Evolutionary conservation across 30 jellyfish, hydroid and myxozoan genomes (phyloP).

Genomic region (Catostylus mosaicus): DNA sequence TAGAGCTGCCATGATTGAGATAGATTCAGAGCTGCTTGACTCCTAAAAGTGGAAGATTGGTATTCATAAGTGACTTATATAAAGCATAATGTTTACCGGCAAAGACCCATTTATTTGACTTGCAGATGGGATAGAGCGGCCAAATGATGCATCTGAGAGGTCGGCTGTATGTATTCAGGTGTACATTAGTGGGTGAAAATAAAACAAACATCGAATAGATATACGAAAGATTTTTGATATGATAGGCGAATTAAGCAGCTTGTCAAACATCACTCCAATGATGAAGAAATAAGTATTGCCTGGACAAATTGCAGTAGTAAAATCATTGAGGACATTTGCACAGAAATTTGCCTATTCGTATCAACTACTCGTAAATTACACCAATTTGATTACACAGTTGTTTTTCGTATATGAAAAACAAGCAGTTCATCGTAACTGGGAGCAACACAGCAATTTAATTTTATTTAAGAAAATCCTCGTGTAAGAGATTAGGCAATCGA

Average conservation of each 20-base stretch:
- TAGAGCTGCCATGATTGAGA: slow-evolving; percentile 8
- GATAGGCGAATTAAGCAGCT: background rate
- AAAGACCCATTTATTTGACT: background rate
- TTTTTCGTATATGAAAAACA: too few relatives aligned
- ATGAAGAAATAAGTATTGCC: background rate
- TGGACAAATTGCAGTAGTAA: too few relatives aligned
- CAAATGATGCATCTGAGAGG: background rate
- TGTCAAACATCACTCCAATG: background rate
- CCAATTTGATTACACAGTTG: background rate
- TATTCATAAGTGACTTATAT: background rate
- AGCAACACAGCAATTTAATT: too few relatives aligned
- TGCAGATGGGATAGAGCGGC: background rate
- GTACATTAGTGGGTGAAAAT: background rate
- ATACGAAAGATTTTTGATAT: background rate
- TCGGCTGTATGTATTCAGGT: background rate
- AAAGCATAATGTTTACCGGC: background rate
- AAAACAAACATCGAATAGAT: background rate
- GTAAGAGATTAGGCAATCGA: too few relatives aligned
- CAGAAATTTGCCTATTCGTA: background rate
- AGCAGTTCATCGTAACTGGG: too few relatives aligned
- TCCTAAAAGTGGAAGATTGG: background rate
- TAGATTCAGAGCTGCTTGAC: background rate
- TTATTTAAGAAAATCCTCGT: too few relatives aligned
- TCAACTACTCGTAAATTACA: background rate
- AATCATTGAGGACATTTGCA: too few relatives aligned